A percentile compares a stretch with the other conserved stretches of the same genome.
Evolutionary conservation across 1,140 invertebrate genomes (phyloP).

Genomic region (Tribolium castaneum): DNA sequence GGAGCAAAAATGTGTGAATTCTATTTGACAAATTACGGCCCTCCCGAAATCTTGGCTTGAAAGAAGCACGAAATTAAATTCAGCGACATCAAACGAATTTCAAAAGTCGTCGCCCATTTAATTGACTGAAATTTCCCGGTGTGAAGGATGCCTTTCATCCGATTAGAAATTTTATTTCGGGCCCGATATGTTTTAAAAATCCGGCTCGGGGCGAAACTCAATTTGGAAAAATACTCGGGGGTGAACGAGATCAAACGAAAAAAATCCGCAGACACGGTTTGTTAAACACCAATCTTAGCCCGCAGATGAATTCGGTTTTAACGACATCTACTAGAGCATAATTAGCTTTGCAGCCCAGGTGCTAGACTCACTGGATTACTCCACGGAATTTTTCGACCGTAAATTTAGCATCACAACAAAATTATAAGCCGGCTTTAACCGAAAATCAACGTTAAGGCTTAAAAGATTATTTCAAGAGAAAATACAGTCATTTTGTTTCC

Average conservation of each 20-base stretch:
- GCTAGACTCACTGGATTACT: neutral
- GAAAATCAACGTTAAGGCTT: neutral
- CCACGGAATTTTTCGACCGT: neutral
- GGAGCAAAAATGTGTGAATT: neutral
- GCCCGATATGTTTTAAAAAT: neutral
- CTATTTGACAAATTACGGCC: neutral
- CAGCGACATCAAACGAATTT: constrained; percentile 9
- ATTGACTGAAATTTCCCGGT: neutral
- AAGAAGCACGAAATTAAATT: constrained; percentile 14
- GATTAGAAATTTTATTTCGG: constrained; percentile 3
- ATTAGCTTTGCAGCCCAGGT: neutral
- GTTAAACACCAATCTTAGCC: constrained; percentile 5
- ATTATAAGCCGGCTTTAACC: neutral
- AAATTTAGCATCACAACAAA: neutral
- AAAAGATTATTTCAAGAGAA: neutral
- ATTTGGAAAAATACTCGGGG: constrained; percentile 17
- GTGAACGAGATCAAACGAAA: constrained; percentile 13
- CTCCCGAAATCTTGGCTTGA: neutral
- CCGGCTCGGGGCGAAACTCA: neutral
- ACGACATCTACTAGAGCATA: neutral
- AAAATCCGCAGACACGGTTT: neutral
- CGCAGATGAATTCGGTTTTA: neutral
- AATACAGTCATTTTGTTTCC: neutral
- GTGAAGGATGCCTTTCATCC: neutral
- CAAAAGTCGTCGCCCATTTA: neutral